Conservation (phyloP, 2,797 vertebrate species). For the Arnoldichthys spilopterus region DNA sequence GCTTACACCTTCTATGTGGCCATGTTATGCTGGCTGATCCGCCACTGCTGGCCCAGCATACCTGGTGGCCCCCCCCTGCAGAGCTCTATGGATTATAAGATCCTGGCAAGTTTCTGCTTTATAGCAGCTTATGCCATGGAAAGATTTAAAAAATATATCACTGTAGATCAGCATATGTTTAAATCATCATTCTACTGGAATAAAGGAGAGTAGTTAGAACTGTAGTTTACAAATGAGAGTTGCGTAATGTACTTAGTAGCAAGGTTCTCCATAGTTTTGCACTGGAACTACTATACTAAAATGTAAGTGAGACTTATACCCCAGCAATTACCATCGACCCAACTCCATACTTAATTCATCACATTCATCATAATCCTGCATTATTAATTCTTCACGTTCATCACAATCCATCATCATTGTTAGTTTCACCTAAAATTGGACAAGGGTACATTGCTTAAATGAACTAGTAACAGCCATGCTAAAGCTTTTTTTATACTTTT, state of each 20-base stretch:
- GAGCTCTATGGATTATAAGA: neutral
- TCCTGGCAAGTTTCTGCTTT: neutral
- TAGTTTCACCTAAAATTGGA: no score
- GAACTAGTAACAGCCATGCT: no score
- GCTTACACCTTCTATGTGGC: conserved; percentile 50
- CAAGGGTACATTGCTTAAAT: no score
- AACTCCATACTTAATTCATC: no score
- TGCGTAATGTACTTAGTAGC: no score
- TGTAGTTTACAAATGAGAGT: no score
- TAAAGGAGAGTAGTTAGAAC: no score
- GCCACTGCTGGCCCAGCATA: conserved; percentile 17
- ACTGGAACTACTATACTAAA: neutral
- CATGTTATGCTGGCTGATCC: conserved; percentile 38
- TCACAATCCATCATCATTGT: no score
- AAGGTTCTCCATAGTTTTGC: neutral
- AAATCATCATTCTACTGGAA: no score
- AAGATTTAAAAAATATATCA: neutral
- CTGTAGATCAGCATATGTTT: neutral
- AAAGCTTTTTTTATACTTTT: no score
- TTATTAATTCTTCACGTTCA: no score
- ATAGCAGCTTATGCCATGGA: neutral
- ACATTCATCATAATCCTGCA: no score
- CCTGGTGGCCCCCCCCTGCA: neutral
- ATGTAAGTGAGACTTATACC: neutral
- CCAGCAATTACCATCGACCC: neutral